A percentile compares a stretch with the other conserved stretches of the same genome.
phyloP scores from a whole-genome alignment of 2,888 invertebrate species.

The Amiota mariae region DNA sequence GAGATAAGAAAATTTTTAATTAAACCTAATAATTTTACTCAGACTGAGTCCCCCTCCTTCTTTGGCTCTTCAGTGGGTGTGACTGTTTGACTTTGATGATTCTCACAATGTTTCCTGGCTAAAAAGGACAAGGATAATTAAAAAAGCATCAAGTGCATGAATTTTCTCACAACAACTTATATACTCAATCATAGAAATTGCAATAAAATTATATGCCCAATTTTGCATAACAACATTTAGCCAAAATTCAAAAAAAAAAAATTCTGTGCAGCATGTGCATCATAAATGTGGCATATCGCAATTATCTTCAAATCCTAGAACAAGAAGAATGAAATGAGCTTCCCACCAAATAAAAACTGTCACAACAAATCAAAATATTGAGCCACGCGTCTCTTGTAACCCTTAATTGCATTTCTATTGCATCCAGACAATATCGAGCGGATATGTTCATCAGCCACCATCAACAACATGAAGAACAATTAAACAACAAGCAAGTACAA shows the following conservation, averaged over 20 bases:
- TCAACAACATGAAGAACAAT: constrained; percentile 19
- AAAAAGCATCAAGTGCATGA: constrained; percentile 50
- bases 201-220: constrained; percentile 72
- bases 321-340: constrained; percentile 49
- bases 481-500: constrained; percentile 23
- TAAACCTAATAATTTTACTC: neutral
- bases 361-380: constrained; percentile 73
- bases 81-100: neutral
- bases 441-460: neutral
- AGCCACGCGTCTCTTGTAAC: constrained; percentile 21
- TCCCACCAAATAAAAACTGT: constrained; percentile 62
- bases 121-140: constrained; percentile 46
- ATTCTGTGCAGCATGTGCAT: constrained; percentile 36
- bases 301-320: constrained; percentile 46
- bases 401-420: constrained; percentile 28
- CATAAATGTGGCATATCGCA: constrained; percentile 59
- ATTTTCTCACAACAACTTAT: constrained; percentile 43
- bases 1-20: neutral
- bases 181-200: constrained; percentile 68
- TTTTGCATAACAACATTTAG: constrained; percentile 72
- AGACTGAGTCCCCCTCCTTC: neutral
- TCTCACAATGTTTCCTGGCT: constrained; percentile 3
- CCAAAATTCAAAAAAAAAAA: constrained; percentile 33
- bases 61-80: neutral
- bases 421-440: neutral